Percentiles rank a stretch among this genome's conserved stretches.
Evolutionary conservation across 2,797 vertebrate species (phyloP).

Genomic region (Pangasius mekongensis): DNA sequence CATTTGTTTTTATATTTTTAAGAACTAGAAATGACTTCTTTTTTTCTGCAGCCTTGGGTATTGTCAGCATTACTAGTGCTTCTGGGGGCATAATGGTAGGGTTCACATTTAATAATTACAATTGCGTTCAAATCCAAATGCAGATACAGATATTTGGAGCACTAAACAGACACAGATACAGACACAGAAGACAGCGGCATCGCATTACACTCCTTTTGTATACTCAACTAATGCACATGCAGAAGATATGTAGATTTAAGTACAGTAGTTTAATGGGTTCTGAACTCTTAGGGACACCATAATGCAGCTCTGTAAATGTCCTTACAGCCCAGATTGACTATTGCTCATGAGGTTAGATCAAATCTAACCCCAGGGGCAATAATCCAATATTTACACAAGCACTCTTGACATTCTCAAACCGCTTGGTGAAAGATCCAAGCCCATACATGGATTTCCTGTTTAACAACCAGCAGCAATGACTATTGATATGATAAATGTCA

Average conservation of each 20-base stretch:
- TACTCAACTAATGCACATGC: background rate
- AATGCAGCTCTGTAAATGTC: background rate
- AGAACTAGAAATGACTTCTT: background rate
- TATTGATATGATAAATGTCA: background rate
- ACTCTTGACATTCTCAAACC: slow-evolving; percentile 3
- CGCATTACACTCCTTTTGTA: background rate
- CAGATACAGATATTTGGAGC: background rate
- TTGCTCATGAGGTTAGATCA: slow-evolving; percentile 1
- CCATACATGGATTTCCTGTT: slow-evolving; percentile 20
- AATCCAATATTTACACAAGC: slow-evolving; percentile 16
- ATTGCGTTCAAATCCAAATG: background rate
- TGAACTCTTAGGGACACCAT: background rate
- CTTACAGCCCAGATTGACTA: background rate
- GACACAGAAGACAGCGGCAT: background rate
- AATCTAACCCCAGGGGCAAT: background rate
- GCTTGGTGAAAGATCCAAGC: background rate
- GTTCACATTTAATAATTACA: background rate
- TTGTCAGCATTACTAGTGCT: background rate
- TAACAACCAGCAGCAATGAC: slow-evolving; percentile 3
- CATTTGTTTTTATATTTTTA: background rate
- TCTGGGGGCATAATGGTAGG: background rate
- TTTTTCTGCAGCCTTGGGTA: background rate
- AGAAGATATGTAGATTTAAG: background rate
- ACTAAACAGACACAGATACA: background rate
- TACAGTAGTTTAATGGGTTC: background rate